Percentiles rank a stretch among this genome's conserved stretches.
Evolutionary conservation across 2,113 vertebrate genomes (phyloP).

Genomic region (Eidolon helvum): DNA sequence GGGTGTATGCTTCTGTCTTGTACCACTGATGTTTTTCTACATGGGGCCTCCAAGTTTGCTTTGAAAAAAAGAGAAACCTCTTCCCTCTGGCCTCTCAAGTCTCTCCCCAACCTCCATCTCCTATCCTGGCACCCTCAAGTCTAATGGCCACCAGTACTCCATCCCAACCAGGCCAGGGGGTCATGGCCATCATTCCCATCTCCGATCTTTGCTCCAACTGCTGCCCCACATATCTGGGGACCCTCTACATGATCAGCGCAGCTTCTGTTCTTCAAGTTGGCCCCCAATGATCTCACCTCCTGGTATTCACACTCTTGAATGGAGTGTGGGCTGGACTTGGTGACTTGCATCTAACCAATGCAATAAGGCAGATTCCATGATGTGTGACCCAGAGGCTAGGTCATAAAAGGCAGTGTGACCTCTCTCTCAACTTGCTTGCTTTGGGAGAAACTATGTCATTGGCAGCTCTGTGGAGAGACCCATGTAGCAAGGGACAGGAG

Average conservation of each 20-base stretch:
- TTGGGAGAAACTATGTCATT: background rate
- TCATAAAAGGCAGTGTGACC: background rate
- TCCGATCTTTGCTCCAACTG: background rate
- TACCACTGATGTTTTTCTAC: background rate
- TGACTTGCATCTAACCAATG: background rate
- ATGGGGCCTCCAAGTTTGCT: too few species aligned
- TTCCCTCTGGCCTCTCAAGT: background rate
- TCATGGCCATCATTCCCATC: background rate
- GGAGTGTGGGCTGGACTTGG: background rate
- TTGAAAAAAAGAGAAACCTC: background rate
- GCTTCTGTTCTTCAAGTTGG: background rate
- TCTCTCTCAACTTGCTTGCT: background rate
- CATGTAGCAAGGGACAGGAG: background rate
- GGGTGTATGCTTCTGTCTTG: background rate
- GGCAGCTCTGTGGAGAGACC: background rate
- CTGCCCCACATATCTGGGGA: background rate
- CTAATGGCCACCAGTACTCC: background rate
- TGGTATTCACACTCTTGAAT: background rate
- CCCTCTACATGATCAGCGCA: background rate
- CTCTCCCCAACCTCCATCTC: background rate
- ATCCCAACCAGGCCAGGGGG: background rate
- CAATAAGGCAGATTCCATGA: background rate
- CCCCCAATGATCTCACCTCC: background rate
- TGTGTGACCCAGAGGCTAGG: background rate
- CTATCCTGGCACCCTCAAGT: background rate